Evolutionary conservation across 2,797 vertebrate genomes (phyloP).

Genomic region (Brachymystax lenok): DNA sequence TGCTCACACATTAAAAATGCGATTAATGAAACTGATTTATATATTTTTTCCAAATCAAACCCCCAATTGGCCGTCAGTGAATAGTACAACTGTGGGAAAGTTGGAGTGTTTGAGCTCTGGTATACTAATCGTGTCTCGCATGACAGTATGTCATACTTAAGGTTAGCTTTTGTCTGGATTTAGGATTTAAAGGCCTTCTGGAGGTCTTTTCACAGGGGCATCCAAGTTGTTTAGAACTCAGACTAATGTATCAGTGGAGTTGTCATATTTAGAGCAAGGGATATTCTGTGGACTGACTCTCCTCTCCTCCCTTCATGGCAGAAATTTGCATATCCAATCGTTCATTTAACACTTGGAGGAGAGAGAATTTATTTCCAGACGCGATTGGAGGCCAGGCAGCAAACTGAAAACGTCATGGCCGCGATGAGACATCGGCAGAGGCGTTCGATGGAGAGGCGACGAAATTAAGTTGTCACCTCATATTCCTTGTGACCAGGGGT

Average conservation of each 20-base stretch:
- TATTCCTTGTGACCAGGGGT: slow-evolving; percentile 1
- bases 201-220: background rate
- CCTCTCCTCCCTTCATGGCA: background rate
- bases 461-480: slow-evolving; percentile 19
- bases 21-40: slow-evolving; percentile 53
- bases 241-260: background rate
- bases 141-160: background rate
- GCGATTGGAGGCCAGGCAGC: background rate
- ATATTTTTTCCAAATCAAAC: slow-evolving; percentile 17
- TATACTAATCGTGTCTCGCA: background rate
- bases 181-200: background rate
- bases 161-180: background rate
- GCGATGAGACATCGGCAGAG: slow-evolving; percentile 9
- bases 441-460: background rate
- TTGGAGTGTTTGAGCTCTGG: slow-evolving; percentile 4
- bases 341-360: slow-evolving; percentile 9
- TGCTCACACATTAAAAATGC: slow-evolving; percentile 49
- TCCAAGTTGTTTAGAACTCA: background rate
- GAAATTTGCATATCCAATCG: slow-evolving; percentile 4
- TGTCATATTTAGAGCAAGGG: slow-evolving; percentile 6
- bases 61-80: slow-evolving; percentile 3
- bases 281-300: background rate
- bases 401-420: slow-evolving; percentile 36
- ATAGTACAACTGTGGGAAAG: background rate
- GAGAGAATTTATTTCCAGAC: slow-evolving; percentile 2